These are phyloP conservation scores for Promerops cafer DNA, from an alignment of 2,113 vertebrate species.

Conservation along the genomic window DNA sequence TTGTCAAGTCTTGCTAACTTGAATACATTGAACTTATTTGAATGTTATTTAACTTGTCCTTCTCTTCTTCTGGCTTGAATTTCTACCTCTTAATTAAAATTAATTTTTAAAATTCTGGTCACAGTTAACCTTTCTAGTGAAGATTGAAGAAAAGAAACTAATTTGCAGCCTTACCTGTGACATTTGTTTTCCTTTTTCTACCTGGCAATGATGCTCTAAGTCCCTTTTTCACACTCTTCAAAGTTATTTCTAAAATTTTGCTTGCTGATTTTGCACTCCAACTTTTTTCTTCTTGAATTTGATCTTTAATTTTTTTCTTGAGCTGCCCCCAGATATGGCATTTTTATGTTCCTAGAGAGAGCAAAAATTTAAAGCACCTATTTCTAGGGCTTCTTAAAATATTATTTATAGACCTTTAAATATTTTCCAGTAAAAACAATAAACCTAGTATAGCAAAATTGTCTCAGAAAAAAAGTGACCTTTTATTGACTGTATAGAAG, in stretches of 20 bases:
- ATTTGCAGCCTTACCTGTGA: neutral
- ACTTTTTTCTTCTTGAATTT: neutral
- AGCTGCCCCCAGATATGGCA: rapidly evolving
- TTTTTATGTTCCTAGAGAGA: neutral
- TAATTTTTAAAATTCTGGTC: neutral
- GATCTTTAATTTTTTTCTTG: neutral
- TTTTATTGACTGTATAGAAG: neutral
- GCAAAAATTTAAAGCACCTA: neutral
- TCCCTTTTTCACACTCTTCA: neutral
- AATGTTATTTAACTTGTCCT: neutral
- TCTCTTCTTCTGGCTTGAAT: neutral
- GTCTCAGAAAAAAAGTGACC: neutral
- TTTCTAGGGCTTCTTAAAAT: neutral
- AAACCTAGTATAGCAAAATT: neutral
- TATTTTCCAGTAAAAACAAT: neutral
- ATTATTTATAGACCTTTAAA: neutral
- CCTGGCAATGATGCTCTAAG: neutral
- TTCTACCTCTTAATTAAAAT: neutral
- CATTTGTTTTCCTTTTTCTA: neutral
- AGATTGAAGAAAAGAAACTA: neutral
- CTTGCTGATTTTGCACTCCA: neutral
- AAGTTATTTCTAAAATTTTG: neutral
- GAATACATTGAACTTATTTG: neutral
- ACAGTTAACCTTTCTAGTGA: neutral
- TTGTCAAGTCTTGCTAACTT: neutral